Evolutionary conservation across 2,888 invertebrate species (phyloP).

Genomic region (Sphecodes monilicornis): DNA sequence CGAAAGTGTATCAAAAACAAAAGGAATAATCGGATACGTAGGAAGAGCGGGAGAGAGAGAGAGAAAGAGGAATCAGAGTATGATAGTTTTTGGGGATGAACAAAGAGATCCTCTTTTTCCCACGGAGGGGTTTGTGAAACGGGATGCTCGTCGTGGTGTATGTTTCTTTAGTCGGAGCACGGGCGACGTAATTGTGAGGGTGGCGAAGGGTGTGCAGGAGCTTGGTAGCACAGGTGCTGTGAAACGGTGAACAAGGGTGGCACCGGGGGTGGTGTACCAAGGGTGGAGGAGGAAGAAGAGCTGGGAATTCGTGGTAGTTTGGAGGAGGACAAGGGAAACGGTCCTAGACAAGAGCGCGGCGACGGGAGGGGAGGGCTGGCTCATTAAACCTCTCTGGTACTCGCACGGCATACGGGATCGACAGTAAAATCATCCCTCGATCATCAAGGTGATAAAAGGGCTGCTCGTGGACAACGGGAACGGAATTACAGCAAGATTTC

Average conservation of each 20-base stretch:
- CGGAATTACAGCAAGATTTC: not conserved
- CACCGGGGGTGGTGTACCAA: slow-evolving; percentile 27
- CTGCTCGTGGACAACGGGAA: slow-evolving; percentile 36
- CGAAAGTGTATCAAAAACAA: slow-evolving; percentile 13
- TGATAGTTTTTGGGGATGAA: slow-evolving; percentile 11
- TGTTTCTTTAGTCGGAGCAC: slow-evolving; percentile 82
- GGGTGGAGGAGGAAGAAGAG: slow-evolving; percentile 37
- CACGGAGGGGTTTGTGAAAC: slow-evolving; percentile 10
- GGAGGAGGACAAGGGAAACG: slow-evolving; percentile 40
- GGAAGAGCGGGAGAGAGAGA: slow-evolving; percentile 39
- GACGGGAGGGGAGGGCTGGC: slow-evolving; percentile 43
- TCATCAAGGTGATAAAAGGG: slow-evolving; percentile 79
- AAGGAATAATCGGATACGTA: slow-evolving; percentile 21
- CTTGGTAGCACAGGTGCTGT: slow-evolving; percentile 62
- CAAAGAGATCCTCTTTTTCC: slow-evolving; percentile 19
- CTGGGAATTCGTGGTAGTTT: slow-evolving; percentile 56
- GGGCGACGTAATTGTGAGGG: slow-evolving; percentile 83
- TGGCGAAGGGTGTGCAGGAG: slow-evolving; percentile 73
- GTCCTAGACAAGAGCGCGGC: slow-evolving; percentile 38
- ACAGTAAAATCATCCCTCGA: slow-evolving; percentile 81
- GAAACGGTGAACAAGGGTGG: slow-evolving; percentile 36
- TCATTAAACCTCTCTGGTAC: slow-evolving; percentile 73
- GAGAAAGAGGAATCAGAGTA: slow-evolving; percentile 41
- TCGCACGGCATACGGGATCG: slow-evolving; percentile 80
- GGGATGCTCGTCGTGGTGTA: slow-evolving; percentile 76